Base-by-base conservation (phyloP, 2,797 vertebrate genomes). In the Lagorchestes hirsutus region DNA sequence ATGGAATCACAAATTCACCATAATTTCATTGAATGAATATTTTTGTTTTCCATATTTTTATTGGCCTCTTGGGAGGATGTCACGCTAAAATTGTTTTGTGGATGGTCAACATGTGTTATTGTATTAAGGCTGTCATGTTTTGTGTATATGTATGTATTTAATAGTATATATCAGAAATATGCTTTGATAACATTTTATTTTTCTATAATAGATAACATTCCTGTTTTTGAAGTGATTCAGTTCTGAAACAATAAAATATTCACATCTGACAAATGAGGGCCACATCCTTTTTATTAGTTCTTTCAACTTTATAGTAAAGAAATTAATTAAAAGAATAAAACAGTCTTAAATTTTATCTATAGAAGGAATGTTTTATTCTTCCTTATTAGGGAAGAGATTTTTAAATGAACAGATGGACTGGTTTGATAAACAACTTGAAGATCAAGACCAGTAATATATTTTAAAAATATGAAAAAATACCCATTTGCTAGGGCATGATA, bases 341-440 rank as follows among this genome's bases (percentile, higher is more conserved):
- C 34, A 34, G 8, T 50, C 34, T 16, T 56, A 55, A 31, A 90
- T 93, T 92, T 93, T 93, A 58, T 92, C 9, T 46, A 94, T 92
- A 54, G 4, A 96, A 91, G 29, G 55, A 87, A 95, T 4, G 91
- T 93, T 92, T 87, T 93, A 50, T 50, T 67, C 8, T 90, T 9
- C 10, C 55, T 28, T 5, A 55, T 97, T 90, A 1, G 34, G 28
- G 50, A 46, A 58, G 0, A 14, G 1, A 12, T 93, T 34, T 93
- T 92, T 95, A 27, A 95, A 96, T 31, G 16, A 95, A 94, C 59
- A 96, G 18, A 67, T 95, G 94, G 52, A 74, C 1, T 90, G 1
- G 10, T 90, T 92, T 96, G 91, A 52, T 94, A 96, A 97, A 96
- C 55, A 96, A 59, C 28, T 40, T 91, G 40, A 96, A 56, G 58